Percentiles rank a stretch among this genome's conserved stretches.
Evolutionary conservation across 2,113 vertebrate species (phyloP).

Genomic region (Oncorhynchus clarkii): DNA sequence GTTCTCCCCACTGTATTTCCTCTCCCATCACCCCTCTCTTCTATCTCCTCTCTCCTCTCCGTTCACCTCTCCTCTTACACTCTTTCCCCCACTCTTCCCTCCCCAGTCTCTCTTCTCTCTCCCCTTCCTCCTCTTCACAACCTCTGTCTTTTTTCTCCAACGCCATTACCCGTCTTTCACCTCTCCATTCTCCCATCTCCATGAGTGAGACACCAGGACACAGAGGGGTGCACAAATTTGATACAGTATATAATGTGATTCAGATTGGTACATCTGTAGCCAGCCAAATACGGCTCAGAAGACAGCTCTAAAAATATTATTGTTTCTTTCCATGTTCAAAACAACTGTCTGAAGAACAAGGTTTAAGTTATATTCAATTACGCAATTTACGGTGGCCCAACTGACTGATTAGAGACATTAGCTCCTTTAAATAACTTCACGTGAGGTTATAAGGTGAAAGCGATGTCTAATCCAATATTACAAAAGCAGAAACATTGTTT

Average conservation of each 20-base stretch:
- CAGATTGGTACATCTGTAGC: background rate
- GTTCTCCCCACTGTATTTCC: background rate
- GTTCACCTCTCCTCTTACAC: no score
- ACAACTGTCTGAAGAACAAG: conserved; percentile 20
- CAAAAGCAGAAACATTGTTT: conserved; percentile 20
- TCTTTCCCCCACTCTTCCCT: no score
- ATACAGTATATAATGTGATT: background rate
- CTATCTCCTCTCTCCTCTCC: no score
- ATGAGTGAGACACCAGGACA: background rate
- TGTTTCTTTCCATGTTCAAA: conserved; percentile 29
- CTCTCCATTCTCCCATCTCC: background rate
- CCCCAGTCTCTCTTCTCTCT: no score
- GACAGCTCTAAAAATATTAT: conserved; percentile 43
- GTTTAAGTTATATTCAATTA: background rate
- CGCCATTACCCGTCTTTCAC: no score
- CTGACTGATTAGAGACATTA: background rate
- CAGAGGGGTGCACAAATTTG: conserved; percentile 29
- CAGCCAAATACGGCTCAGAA: background rate
- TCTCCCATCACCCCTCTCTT: no score
- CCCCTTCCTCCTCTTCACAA: no score
- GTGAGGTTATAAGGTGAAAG: background rate
- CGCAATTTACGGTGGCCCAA: background rate
- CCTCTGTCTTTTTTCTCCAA: no score
- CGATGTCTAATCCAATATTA: conserved; percentile 10
- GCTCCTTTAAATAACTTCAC: conserved; percentile 4